Conservation (phyloP, 2,113 vertebrate genomes). For the Climacteris rufus region DNA sequence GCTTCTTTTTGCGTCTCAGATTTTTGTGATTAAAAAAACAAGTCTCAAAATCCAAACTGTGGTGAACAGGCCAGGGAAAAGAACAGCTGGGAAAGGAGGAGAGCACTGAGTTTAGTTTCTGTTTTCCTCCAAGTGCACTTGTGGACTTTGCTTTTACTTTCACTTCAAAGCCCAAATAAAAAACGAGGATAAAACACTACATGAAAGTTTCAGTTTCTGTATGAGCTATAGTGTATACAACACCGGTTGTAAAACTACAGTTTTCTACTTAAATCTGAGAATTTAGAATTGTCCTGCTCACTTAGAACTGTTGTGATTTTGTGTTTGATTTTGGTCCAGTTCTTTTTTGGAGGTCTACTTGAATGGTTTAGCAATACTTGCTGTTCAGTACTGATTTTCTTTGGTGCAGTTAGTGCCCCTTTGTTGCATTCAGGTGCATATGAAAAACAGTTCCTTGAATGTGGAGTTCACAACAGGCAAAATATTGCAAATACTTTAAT, state of each 20-base stretch:
- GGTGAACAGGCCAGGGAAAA: background rate
- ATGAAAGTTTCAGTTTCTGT: background rate
- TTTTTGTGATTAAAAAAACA: background rate
- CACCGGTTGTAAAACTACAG: background rate
- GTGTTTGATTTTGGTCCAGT: background rate
- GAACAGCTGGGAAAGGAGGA: background rate
- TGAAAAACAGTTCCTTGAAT: background rate
- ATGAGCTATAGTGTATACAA: background rate
- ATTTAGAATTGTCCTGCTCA: background rate
- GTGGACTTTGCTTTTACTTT: background rate
- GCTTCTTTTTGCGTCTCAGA: background rate
- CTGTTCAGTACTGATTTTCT: background rate
- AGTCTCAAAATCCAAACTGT: background rate
- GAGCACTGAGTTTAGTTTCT: background rate
- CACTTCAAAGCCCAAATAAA: background rate
- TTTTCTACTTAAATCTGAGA: background rate
- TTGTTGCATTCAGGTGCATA: background rate
- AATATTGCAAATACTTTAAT: background rate
- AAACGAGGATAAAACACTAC: background rate
- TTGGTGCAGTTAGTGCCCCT: background rate
- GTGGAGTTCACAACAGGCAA: background rate
- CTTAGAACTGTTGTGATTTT: background rate
- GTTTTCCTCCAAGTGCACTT: background rate
- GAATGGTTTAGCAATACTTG: background rate
- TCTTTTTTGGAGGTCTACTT: background rate